Conservation (phyloP, 2,888 invertebrate genomes). For the Marasmarcha lunaedactyla region DNA sequence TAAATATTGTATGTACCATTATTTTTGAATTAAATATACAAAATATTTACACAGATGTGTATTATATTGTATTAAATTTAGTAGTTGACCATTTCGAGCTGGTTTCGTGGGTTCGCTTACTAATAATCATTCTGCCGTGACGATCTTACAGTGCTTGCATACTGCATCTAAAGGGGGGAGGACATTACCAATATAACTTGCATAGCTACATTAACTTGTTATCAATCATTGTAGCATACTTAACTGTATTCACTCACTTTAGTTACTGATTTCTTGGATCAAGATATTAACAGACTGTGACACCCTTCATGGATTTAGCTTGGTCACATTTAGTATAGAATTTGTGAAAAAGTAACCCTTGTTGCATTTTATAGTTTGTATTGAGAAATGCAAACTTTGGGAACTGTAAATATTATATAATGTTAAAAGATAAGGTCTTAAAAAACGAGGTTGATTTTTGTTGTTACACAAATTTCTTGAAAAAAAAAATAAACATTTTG, state of each 20-base stretch:
- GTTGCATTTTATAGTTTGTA: slow-evolving; percentile 68
- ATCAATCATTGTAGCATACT: slow-evolving; percentile 61
- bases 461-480: slow-evolving; percentile 69
- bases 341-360: slow-evolving; percentile 57
- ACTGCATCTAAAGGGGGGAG: slow-evolving; percentile 40
- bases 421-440: slow-evolving; percentile 65
- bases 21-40: slow-evolving; percentile 72
- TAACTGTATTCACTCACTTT: slow-evolving; percentile 58
- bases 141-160: slow-evolving; percentile 25
- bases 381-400: slow-evolving; percentile 61
- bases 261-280: slow-evolving; percentile 41
- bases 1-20: slow-evolving; percentile 68
- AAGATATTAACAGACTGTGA: slow-evolving; percentile 58
- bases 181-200: slow-evolving; percentile 45
- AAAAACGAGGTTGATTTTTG: slow-evolving; percentile 69
- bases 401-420: slow-evolving; percentile 68
- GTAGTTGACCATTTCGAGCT: slow-evolving; percentile 25
- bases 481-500: slow-evolving; percentile 71
- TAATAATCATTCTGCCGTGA: neutral
- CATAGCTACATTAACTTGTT: slow-evolving; percentile 46
- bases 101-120: neutral
- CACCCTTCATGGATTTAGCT: slow-evolving; percentile 57
- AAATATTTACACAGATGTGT: slow-evolving; percentile 68
- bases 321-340: slow-evolving; percentile 65
- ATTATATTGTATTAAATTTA: slow-evolving; percentile 55